Evolutionary conservation across 23 tunicate genomes (phyloP), one percentile per base, ranked within the genome.

Genomic region (Styela clava): DNA sequence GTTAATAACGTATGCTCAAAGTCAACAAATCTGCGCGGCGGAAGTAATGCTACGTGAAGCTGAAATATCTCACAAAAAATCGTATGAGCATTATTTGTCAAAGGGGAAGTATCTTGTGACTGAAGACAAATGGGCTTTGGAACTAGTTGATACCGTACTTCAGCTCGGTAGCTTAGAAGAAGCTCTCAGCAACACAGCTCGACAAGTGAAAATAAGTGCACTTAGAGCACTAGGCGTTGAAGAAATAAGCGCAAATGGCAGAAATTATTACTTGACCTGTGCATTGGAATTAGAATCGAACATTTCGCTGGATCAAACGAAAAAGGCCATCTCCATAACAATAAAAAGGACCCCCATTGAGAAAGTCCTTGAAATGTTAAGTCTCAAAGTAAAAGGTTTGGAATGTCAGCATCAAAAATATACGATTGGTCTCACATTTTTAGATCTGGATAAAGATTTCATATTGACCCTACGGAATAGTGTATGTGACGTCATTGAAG

Each of bases 61-160:
- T 12, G 20, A 70, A 37, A 36, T 32, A 24, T 32, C 81, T 44
- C 73, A 84, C 9, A 34, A 73, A 61, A 73, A 72, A 62, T 83
- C 88, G 1, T 20, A 62, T 1, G 2, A 35, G 18, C 29, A 86
- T 61, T 79, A 87, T 22, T 31, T 81, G 1, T 32, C 79, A 67
- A 86, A 72, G n/a, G 91, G 91, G 5, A 18, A 52, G 1, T 34
- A 35, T 33, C 24, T 82, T 26, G 63, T 2, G 16, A 79, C 79
- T n/a, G 97, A 91, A 52, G 32, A 82, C 19, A 89, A 91, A 71
- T 91, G 97, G 97, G 85, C 91, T 32, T 35, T 91, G 27, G 97
- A 91, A 64, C 83, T 91, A 30, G 30, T 85, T 3, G 35, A 70
- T 26, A 33, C 37, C 67, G 83, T 83, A 7, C 52, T 83, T 1